Base-by-base conservation (phyloP, 1,140 invertebrate species). In the Apis florea region DNA sequence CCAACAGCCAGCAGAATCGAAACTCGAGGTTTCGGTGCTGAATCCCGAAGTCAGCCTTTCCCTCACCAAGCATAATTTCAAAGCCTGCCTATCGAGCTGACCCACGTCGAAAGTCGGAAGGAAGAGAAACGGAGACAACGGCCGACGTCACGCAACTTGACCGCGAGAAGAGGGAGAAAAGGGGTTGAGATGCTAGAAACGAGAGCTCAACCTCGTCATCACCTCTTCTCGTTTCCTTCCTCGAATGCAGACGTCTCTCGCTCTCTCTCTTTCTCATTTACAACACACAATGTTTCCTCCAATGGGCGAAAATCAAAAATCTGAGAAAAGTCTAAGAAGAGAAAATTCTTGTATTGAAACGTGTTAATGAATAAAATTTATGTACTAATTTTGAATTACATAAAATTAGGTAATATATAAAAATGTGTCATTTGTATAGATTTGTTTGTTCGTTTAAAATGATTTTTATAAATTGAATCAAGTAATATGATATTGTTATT, bases 151-250 rank as follows among this genome's bases (percentile, higher is more conserved):
- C 47, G 61, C 68, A 72, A 73, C 78, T 66, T 69, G 76, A 78
- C 67, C 66, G 76, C 67, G 54, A 78, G 66, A 78, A 53, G 58
- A 61, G 68, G 19, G 26, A 21, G 40, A n/a, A 31, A 53, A 56
- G n/a, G 49, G 69, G 66, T 71, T 31, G 47, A 81, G 72, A 76
- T 68, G 54, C 72, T 64, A 76, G 64, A 76, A 76, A 75, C 47
- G 72, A 40, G 64, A 56, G 64, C 61, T 75, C 53, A 63, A 76
- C 79, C 79, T 68, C 79, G 53, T 79, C 77, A 63, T 31, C 31
- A 66, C 63, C 40, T 19, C 72, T 53, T 47, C 54, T 64, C 47
- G 19, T 81, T 76, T 68, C 79, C 79, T 26, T 26, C 15, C 13
- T 24, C 47, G 67, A 78, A 82, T 67, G 80, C 47, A 53, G 72